Evolutionary conservation across 2,797 vertebrate species (phyloP).

Genomic region (Microctenopoma steveboyesi): DNA sequence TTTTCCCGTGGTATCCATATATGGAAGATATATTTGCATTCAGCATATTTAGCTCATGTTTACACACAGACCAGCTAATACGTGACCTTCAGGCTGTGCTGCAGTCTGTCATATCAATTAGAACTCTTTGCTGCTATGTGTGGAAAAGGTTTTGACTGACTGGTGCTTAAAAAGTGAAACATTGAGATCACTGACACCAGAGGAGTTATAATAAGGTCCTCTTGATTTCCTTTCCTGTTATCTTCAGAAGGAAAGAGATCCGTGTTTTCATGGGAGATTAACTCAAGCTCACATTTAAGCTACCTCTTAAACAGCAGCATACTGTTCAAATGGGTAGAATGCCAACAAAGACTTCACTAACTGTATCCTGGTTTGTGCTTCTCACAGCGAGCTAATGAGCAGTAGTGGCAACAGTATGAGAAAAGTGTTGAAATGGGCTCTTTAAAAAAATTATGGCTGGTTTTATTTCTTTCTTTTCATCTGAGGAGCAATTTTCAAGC

Average conservation of each 20-base stretch:
- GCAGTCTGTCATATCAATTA: neutral
- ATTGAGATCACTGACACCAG: neutral
- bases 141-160: neutral
- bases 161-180: neutral
- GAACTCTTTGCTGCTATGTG: neutral
- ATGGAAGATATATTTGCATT: conserved; percentile 34
- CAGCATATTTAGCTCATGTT: conserved; percentile 28
- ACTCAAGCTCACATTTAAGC: conserved; percentile 32
- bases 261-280: conserved; percentile 28
- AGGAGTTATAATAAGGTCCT: conserved; percentile 7
- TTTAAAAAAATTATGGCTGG: conserved; percentile 2
- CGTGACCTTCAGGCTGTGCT: conserved; percentile 21
- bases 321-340: conserved; percentile 30
- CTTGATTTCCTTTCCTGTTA: conserved; percentile 27
- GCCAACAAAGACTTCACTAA: conserved; percentile 44
- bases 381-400: conserved; percentile 52
- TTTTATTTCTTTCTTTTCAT: conserved; percentile 44
- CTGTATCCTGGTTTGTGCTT: conserved; percentile 28
- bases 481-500: conserved; percentile 39
- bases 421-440: conserved; percentile 23
- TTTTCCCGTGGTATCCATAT: conserved; percentile 45
- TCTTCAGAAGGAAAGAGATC: conserved; percentile 17
- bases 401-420: neutral
- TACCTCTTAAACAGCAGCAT: conserved; percentile 6
- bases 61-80: neutral